Evolutionary conservation across 2,113 vertebrate genomes (phyloP), one percentile per base, ranked within the genome.

Genomic region (Leucoraja erinaceus): DNA sequence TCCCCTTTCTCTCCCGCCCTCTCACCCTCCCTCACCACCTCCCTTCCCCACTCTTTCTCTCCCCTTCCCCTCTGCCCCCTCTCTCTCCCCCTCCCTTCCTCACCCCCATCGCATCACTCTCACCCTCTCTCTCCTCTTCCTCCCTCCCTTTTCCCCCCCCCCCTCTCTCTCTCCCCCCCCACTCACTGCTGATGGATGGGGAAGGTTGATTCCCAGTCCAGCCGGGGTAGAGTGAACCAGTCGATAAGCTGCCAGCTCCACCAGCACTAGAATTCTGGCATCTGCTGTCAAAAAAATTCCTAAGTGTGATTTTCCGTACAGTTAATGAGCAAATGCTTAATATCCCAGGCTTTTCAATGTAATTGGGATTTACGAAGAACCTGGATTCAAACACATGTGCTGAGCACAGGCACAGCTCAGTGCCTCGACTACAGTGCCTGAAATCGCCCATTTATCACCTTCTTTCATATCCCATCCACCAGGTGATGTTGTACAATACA

Each of bases 221-320:
- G 97, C 97, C 97, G 96, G 96, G 96, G 96, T 96, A 95, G 96
- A 96, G 96, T 96, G 95, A 96, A 97, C 97, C 98, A 98, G 98
- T 98, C 97, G 97, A 98, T 98, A 96, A 94, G 95, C 94, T 96
- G 96, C 97, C 98, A 99, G 98, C 98, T 99, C 98, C 97, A 97
- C 96, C 98, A 99, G 99, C 96, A 97, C 97, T 97, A 97, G 97
- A 96, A 97, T 97, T 98, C 96, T 96, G 97, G 97, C 97, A 97
- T 96, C 96, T 95, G 95, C 96, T 96, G 95, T 94, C 95, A 70
- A 93, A 47, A 78, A 78, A 90, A 96, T 97, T 96, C 96, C 96
- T 95, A 95, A 95, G 95, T 96, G 96, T 97, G 96, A 96, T 97
- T 98, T 98, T 98, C 98, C 98, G 98, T 97, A 98, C 97, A 97